A percentile compares a stretch with the other conserved stretches of the same genome.
These are phyloP conservation scores for Rotaria sp. DNA, from an alignment of 2,888 invertebrate species.

Conservation along the genomic window DNA sequence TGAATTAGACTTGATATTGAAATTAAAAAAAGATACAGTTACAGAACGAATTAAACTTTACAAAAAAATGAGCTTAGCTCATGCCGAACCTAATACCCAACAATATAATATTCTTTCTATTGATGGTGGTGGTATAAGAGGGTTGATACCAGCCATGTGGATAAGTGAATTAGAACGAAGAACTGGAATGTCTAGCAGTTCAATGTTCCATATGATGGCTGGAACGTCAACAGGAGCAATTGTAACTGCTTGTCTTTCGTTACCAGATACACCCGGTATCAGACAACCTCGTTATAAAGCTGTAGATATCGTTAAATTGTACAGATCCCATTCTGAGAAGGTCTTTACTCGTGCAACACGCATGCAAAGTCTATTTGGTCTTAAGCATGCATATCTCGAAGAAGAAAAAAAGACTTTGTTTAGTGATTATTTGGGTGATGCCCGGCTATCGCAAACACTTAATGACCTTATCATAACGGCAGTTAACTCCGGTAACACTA, in stretches of 20 bases:
- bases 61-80: neutral
- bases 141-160: neutral
- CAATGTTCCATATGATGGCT: conserved; percentile 22
- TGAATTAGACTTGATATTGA: neutral
- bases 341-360: neutral
- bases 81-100: neutral
- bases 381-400: neutral
- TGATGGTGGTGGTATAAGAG: neutral
- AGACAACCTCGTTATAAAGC: neutral
- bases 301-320: neutral
- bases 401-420: neutral
- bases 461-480: neutral
- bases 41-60: neutral
- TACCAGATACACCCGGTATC: neutral
- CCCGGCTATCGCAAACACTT: neutral
- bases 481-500: neutral
- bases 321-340: neutral
- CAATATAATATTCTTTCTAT: neutral
- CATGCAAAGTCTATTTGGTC: neutral
- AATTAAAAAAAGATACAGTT: neutral
- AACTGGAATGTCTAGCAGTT: neutral
- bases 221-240: conserved; percentile 31
- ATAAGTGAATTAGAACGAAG: conserved; percentile 12
- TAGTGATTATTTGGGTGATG: neutral
- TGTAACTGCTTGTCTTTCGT: neutral